Evolutionary conservation across 2,888 invertebrate species (phyloP).

Genomic region (Strigamia crassipes): DNA sequence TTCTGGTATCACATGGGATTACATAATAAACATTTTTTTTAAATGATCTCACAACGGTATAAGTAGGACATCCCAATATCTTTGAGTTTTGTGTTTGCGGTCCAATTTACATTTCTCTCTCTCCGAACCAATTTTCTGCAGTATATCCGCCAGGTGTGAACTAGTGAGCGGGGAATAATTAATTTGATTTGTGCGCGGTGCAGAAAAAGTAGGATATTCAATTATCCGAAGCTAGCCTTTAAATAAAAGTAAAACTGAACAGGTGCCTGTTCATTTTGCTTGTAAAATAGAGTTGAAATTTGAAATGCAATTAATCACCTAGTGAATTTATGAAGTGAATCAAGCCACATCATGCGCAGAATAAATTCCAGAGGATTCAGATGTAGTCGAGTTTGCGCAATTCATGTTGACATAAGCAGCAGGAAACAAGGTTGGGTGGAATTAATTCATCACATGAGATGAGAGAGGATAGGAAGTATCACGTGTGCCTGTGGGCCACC

Average conservation of each 20-base stretch:
- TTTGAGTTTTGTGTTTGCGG: too few species aligned
- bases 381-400: neutral
- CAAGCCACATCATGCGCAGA: neutral
- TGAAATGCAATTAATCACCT: neutral
- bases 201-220: too few species aligned
- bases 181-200: too few species aligned
- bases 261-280: neutral
- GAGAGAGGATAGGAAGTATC: constrained; percentile 8
- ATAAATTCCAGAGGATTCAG: constrained; percentile 16
- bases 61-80: too few species aligned
- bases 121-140: too few species aligned
- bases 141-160: too few species aligned
- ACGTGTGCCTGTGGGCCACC: constrained; percentile 42
- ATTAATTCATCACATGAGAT: constrained; percentile 3
- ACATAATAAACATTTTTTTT: too few species aligned
- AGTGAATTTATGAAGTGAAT: neutral
- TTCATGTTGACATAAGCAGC: constrained; percentile 36
- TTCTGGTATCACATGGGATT: too few species aligned
- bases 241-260: neutral
- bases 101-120: too few species aligned
- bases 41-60: too few species aligned
- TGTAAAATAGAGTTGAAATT: neutral
- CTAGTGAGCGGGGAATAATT: too few species aligned
- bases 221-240: neutral
- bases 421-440: constrained; percentile 28